Base-by-base conservation (phyloP, 2,888 invertebrate genomes). In the Ashinkailepas kermadecensis region DNA sequence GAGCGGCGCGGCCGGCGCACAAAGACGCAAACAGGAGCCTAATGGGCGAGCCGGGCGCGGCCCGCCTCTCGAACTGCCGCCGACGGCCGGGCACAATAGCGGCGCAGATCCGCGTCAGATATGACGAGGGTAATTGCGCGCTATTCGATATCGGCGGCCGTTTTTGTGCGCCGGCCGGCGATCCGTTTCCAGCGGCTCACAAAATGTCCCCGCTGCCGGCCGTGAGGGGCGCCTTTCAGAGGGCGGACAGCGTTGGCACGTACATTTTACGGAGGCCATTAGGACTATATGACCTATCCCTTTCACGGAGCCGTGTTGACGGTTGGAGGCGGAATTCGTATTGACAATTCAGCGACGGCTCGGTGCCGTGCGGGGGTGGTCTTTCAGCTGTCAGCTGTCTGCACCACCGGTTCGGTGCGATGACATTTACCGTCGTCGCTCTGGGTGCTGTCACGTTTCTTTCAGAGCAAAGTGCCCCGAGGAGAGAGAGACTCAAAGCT, bases 51-150 rank as follows among this genome's bases (percentile, higher is more conserved):
- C 21, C 74, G 74, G 10, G 74, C n/a, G 21, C 56, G 15, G n/a
- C 21, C 65, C 59, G 12, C 12, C 11, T 59, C 12, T 23, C 23
- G 65, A 9, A 18, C 23, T 25, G 21, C 67, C 67, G 23, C 67
- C 25, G 67, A 25, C 23, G 11, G n/a, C 25, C 25, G 10, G 11
- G 13, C n/a, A 56, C 74, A 74, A 56, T 56, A 21, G 23, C 21
- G 54, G 56, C 74, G 56, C 74, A 15, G 74, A 74, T 74, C 56
- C 56, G 74, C 74, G 74, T 23, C 74, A 74, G 74, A 74, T 74
- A 74, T 74, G 56, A 56, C 74, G 21, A 21, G 18, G 15, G 21
- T 74, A 74, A 74, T 74, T 56, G 74, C 74, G 56, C 74, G 74
- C 74, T 56, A 74, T 56, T 21, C 74, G 74, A 74, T 56, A 54